Evolutionary conservation across 2,797 vertebrate species (phyloP).

Genomic region (Hoplostethus mediterraneus): DNA sequence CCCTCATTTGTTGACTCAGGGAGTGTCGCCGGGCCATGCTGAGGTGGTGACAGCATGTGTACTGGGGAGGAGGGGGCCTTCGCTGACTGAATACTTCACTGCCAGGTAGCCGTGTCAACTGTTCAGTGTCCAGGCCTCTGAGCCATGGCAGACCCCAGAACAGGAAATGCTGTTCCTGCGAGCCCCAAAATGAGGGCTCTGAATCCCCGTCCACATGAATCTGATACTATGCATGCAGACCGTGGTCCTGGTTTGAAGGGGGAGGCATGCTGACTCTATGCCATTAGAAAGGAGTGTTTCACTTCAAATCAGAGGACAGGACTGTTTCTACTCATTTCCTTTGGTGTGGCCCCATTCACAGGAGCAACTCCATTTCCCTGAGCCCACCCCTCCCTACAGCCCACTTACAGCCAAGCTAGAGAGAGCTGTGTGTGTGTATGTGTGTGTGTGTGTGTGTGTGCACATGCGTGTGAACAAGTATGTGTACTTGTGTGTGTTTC

Average conservation of each 20-base stretch:
- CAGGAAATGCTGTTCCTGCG: constrained; percentile 63
- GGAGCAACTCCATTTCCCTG: constrained; percentile 70
- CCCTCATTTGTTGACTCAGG: constrained; percentile 85
- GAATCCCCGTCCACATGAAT: constrained; percentile 58
- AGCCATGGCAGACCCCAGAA: constrained; percentile 58
- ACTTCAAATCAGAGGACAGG: constrained; percentile 79
- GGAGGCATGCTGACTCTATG: constrained; percentile 61
- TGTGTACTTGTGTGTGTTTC: constrained; percentile 74
- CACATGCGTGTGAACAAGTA: constrained; percentile 67
- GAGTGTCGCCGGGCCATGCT: constrained; percentile 83
- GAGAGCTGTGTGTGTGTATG: constrained; percentile 62
- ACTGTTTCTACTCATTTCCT: constrained; percentile 79
- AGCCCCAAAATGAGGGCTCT: constrained; percentile 50
- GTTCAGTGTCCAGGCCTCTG: constrained; percentile 58
- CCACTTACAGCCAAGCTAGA: constrained; percentile 70
- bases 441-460: constrained; percentile 49
- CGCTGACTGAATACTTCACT: constrained; percentile 74
- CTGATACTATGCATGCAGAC: constrained; percentile 63
- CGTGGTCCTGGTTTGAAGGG: constrained; percentile 60
- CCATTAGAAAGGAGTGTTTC: constrained; percentile 81
- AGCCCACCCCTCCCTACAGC: constrained; percentile 71
- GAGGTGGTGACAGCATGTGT: constrained; percentile 82
- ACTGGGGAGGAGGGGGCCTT: constrained; percentile 56
- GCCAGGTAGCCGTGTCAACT: constrained; percentile 76
- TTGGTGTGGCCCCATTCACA: constrained; percentile 82